Percentiles rank a stretch among this genome's conserved stretches.
These are phyloP conservation scores for Pseudopipra pipra DNA, from an alignment of 2,113 vertebrate genomes.

Conservation along the genomic window DNA sequence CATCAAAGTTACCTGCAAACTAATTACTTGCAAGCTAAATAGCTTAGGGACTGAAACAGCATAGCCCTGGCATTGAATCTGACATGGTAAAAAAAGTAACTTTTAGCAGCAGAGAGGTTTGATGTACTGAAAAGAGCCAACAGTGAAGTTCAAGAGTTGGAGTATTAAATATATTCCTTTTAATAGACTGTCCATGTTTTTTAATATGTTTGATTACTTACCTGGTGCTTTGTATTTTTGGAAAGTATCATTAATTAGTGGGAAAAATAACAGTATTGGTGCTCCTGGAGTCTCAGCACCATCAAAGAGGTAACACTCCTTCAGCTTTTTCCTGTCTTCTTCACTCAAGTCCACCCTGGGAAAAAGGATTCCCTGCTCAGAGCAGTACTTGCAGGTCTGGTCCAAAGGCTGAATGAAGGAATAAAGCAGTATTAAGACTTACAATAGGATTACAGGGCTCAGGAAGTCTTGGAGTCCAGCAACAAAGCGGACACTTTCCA, in stretches of 20 bases:
- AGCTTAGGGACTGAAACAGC: neutral
- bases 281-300: slow-evolving; percentile 57
- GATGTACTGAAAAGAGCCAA: neutral
- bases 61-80: neutral
- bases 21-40: neutral
- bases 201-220: neutral
- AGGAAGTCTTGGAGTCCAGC: neutral
- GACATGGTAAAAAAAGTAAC: neutral
- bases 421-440: slow-evolving; percentile 10
- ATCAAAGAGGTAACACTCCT: slow-evolving; percentile 78
- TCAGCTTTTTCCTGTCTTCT: slow-evolving; percentile 61
- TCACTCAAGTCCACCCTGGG: slow-evolving; percentile 67
- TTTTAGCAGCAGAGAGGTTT: neutral
- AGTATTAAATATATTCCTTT: neutral
- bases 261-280: slow-evolving; percentile 79
- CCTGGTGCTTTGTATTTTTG: slow-evolving; percentile 75
- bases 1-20: neutral
- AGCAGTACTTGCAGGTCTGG: slow-evolving; percentile 73
- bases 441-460: slow-evolving; percentile 21
- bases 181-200: neutral
- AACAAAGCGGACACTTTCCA: neutral
- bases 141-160: neutral
- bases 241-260: slow-evolving; percentile 79
- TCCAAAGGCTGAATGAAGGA: slow-evolving; percentile 68
- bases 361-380: slow-evolving; percentile 75